Conservation (phyloP, 1,140 invertebrate species). For the Carcinoscorpius rotundicauda region DNA sequence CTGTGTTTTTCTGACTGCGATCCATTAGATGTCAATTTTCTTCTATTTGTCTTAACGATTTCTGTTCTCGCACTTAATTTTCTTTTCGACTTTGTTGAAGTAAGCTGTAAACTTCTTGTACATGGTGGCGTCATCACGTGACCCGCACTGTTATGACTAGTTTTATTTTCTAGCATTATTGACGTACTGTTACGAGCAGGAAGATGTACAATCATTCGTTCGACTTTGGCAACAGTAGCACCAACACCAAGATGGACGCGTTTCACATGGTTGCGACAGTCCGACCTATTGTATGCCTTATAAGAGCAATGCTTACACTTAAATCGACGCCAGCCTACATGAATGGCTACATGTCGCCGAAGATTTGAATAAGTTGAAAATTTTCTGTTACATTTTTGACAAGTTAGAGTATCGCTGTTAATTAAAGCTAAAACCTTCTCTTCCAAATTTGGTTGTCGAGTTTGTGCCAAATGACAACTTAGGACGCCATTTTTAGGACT, state of each 20-base stretch:
- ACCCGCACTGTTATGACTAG: not conserved
- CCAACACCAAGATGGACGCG: slow-evolving; percentile 23
- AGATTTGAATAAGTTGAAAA: slow-evolving; percentile 32
- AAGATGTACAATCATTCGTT: not conserved
- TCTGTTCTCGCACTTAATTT: no score
- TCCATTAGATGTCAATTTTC: not conserved
- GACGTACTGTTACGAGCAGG: not conserved
- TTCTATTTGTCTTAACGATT: no score
- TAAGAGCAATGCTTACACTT: slow-evolving; percentile 34
- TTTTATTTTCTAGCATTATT: not conserved
- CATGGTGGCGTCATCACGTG: not conserved
- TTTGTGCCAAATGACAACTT: no score
- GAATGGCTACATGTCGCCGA: slow-evolving; percentile 33
- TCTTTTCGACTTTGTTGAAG: no score
- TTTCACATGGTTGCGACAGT: slow-evolving; percentile 29
- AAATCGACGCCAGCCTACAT: slow-evolving; percentile 35
- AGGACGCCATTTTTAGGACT: no score
- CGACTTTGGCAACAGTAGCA: slow-evolving; percentile 6
- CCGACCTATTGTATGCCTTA: slow-evolving; percentile 31
- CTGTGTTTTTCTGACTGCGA: not conserved
- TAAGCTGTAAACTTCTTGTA: not conserved
- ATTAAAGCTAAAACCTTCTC: slow-evolving; percentile 26
- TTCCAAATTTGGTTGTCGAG: slow-evolving; percentile 6
- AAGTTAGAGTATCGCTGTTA: slow-evolving; percentile 28
- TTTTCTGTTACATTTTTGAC: slow-evolving; percentile 30